Base-by-base conservation (phyloP, 1,140 invertebrate species). In the Apis dorsata region DNA sequence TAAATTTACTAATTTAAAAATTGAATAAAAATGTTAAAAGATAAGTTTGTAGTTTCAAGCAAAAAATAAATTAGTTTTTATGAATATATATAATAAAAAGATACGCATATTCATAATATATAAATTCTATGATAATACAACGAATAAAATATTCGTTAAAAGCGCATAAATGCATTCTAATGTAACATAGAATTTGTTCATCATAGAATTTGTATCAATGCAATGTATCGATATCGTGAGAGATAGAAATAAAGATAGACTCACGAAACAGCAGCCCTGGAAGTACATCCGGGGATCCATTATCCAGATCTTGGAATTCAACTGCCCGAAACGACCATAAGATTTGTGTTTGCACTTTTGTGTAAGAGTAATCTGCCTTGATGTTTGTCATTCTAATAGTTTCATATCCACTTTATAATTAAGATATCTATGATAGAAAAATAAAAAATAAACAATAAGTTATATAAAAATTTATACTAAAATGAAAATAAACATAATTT, bases 201-300 rank as follows among this genome's bases (percentile, higher is more conserved):
- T 13, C 11, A 12, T 13, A 11, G 55, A 68, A 9, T 10, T 49
- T 90, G 24, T 24, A 24, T 24, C 24, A 24, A 24, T 24, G 90
- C 79, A 89, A 90, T 88, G 88, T 78, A 86, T 79, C 83, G 91
- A 88, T 93, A 93, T 93, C 92, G 92, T 92, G 91, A 87, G 88
- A 88, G 87, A 84, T 65, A 86, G 90, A 90, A 90, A 90, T 91
- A 91, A 91, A 88, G 89, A 85, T 69, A 78, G 78, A 78, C 89
- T 89, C 93, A 91, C 92, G 91, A 92, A 93, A 93, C 90, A 89
- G 91, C 88, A 84, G 87, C 88, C 89, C 89, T 81, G 85, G 82
- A 88, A 92, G 88, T 92, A 93, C 89, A 93, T 94, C 93, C 92
- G 92, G 92, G 90, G 90, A 91, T 94, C 93, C 93, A 94, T 94